These are phyloP conservation scores for Microcebus murinus DNA, from an alignment of 2,113 vertebrate species.

Conservation along the genomic window DNA sequence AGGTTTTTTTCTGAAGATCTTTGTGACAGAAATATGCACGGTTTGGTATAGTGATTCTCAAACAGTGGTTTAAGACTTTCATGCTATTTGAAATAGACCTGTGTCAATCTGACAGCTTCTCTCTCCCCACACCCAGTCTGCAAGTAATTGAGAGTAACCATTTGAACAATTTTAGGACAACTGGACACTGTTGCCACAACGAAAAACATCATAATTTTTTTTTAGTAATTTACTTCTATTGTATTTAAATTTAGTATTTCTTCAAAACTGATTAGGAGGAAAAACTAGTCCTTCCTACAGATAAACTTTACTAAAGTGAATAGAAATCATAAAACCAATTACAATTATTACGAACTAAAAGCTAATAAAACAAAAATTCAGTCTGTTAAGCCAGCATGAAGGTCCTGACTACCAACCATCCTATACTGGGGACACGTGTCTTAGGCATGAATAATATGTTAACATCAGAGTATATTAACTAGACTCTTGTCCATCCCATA, in stretches of 20 bases:
- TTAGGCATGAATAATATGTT: neutral
- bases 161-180: neutral
- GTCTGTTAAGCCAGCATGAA: neutral
- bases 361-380: neutral
- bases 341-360: neutral
- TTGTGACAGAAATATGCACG: neutral
- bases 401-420: neutral
- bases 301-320: conserved; percentile 13
- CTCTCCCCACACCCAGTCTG: neutral
- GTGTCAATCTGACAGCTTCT: neutral
- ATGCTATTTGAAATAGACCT: neutral
- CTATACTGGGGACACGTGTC: neutral
- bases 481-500: neutral
- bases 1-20: neutral
- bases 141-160: neutral
- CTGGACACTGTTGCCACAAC: neutral
- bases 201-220: neutral
- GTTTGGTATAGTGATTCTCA: neutral
- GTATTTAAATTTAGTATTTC: conserved; percentile 14
- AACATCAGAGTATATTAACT: neutral
- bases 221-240: neutral
- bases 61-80: neutral
- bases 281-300: neutral
- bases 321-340: neutral
- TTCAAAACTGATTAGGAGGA: neutral